A percentile compares a stretch with the other conserved stretches of the same genome.
phyloP scores from a whole-genome alignment of 2,797 vertebrate genomes.

The Silurus lanzhouensis region DNA sequence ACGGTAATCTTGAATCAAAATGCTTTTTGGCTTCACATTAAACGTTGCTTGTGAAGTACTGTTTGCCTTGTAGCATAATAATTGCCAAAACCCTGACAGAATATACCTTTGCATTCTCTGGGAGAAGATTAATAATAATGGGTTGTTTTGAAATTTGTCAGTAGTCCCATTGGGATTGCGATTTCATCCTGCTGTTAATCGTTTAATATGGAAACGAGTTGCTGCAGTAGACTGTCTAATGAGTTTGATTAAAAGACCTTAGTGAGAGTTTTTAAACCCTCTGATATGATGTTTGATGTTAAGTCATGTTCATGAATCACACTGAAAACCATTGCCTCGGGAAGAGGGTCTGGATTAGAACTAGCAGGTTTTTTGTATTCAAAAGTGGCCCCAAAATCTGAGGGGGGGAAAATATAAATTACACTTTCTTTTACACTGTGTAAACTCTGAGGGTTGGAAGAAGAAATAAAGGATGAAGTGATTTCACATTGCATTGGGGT shows the following conservation, averaged over 20 bases:
- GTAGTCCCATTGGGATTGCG: conserved; percentile 7
- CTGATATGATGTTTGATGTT: conserved; percentile 8
- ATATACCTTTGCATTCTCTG: neutral
- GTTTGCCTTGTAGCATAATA: neutral
- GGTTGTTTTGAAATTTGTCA: conserved; percentile 20
- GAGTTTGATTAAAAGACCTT: conserved; percentile 8
- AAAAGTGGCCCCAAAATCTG: neutral
- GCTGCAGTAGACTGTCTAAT: neutral
- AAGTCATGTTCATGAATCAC: neutral
- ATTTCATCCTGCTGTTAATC: conserved; percentile 13
- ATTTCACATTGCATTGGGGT: neutral
- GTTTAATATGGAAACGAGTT: conserved; percentile 20
- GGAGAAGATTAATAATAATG: neutral
- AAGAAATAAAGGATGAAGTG: neutral
- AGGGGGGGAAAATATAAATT: neutral
- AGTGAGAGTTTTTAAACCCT: neutral
- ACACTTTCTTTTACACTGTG: conserved; percentile 17
- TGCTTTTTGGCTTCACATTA: neutral
- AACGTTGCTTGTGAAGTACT: neutral
- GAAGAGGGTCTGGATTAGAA: conserved; percentile 10
- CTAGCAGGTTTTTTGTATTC: conserved; percentile 9
- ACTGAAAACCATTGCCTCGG: conserved; percentile 6
- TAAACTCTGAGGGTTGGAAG: neutral
- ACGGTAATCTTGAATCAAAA: neutral
- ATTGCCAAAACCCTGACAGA: neutral